Base-by-base conservation (phyloP, 2,113 vertebrate genomes). In the Spea bombifrons region DNA sequence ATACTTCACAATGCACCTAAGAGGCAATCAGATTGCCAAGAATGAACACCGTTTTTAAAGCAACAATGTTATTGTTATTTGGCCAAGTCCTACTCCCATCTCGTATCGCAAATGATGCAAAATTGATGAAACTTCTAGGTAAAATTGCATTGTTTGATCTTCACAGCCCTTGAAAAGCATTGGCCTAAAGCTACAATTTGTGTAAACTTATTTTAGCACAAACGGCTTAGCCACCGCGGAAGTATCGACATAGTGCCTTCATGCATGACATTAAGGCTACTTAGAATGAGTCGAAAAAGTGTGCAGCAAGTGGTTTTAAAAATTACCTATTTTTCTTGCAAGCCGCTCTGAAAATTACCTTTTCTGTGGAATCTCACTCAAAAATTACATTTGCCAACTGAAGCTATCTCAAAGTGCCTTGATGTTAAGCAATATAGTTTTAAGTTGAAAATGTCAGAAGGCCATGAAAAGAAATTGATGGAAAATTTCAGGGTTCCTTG, bases 361-460 rank as follows among this genome's bases (percentile, higher is more conserved):
- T 92, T 91, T 92, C 91, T 90, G 85, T 87, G 87, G 89, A 92
- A 86, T 91, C 90, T 92, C 89, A 89, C 89, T 92, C 90, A 91
- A 91, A 94, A 94, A 94, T 92, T 93, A 93, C 91, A 91, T 92
- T 90, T 92, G 89, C 89, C 90, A 89, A 90, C 89, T 84, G 87
- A 87, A 89, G 90, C 89, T 88, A 83, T 89, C 88, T 92, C 90
- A 89, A 89, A 92, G 90, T 90, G 91, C 92, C 90, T 94, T 92
- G 92, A 94, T 93, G 91, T 92, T 92, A 92, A 92, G 92, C 91
- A 94, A 93, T 92, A 92, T 90, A 89, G 92, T 93, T 93, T 94
- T 93, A 92, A 93, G 92, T 90, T 92, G 90, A 92, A 94, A 94
- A 94, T 94, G 93, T 94, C 93, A 94, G 85, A 90, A 93, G 91